Base-by-base conservation (phyloP, 1,140 invertebrate species). In the Sipha flava region DNA sequence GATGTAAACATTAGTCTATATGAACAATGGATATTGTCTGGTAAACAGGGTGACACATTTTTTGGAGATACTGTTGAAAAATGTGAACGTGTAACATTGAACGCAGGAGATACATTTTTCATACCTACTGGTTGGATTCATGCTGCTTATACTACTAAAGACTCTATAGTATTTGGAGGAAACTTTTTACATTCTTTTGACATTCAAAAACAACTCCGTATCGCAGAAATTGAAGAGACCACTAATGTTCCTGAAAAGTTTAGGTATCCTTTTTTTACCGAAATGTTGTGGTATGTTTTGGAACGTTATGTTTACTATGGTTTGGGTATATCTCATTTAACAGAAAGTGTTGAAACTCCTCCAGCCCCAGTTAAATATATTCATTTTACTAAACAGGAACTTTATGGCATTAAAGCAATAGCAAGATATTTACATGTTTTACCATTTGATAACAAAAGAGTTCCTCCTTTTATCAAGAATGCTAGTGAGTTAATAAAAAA, bases 51-150 rank as follows among this genome's bases (percentile, higher is more conserved):
- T 0, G 95, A 97, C 84, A 90, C 96, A 3, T 99, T 98, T 86
- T 96, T 99, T 84, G 96, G 95, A n/a, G 96, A 98, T 84, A 93
- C 92, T 52, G 95, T 98, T 1, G 94, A 97, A 82, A 93, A 94
- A 83, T 98, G 96, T 87, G 92, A 93, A 23, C 87, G 95, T 72
- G 92, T 98, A 81, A 88, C 88, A 84, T 83, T 92, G 29, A 87
- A 87, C 82, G 90, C 91, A 59, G 95, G 96, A 0, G 92, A 97
- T 85, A 99, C 97, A 2, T 94, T 99, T 84, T 97, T 98, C 83
- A 97, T 98, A 83, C 96, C 96, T 59, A 95, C 95, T 70, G 96
- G 96, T 16, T 99, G 97, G 97, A 98, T 99, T 82, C 97, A 99
- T 87, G 96, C 96, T 5, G 97, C 99, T 0, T 98, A 95, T 85